phyloP scores from a whole-genome alignment of 2,888 invertebrate genomes.

The Seladonia tumulorum region DNA sequence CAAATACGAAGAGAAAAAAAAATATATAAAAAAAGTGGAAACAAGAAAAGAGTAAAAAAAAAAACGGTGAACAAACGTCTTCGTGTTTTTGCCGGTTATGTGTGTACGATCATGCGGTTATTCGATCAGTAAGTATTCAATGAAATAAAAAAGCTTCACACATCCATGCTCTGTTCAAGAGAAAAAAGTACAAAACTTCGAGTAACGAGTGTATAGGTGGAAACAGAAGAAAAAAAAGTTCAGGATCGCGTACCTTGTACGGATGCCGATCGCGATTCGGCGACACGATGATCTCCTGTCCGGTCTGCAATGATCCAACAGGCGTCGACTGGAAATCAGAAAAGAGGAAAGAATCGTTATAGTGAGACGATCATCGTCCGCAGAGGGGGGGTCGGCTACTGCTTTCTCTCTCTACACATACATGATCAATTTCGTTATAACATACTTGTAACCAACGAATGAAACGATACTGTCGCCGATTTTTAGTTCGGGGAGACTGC shows the following conservation, averaged over 20 bases:
- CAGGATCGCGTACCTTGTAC: conserved; percentile 88
- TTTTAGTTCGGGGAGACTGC: conserved; percentile 28
- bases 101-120: conserved; percentile 79
- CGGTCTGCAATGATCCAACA: conserved; percentile 95
- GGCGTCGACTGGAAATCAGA: conserved; percentile 91
- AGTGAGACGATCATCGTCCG: conserved; percentile 30
- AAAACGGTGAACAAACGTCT: not conserved
- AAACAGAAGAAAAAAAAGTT: not conserved
- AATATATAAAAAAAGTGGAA: not conserved
- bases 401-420: conserved; percentile 12
- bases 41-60: not conserved
- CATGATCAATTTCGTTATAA: conserved; percentile 57
- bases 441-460: conserved; percentile 71
- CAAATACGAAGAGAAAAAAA: conserved; percentile 14
- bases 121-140: conserved; percentile 63
- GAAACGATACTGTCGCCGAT: conserved; percentile 27
- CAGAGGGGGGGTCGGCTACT: not conserved
- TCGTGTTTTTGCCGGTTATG: not conserved
- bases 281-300: conserved; percentile 95
- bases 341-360: conserved; percentile 42
- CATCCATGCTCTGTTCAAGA: conserved; percentile 74
- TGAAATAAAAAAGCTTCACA: conserved; percentile 67
- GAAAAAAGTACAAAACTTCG: not conserved
- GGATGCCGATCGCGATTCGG: conserved; percentile 95
- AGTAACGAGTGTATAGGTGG: not conserved